phyloP scores from a whole-genome alignment of 2,888 invertebrate species.

The Pterobdella sp. region DNA sequence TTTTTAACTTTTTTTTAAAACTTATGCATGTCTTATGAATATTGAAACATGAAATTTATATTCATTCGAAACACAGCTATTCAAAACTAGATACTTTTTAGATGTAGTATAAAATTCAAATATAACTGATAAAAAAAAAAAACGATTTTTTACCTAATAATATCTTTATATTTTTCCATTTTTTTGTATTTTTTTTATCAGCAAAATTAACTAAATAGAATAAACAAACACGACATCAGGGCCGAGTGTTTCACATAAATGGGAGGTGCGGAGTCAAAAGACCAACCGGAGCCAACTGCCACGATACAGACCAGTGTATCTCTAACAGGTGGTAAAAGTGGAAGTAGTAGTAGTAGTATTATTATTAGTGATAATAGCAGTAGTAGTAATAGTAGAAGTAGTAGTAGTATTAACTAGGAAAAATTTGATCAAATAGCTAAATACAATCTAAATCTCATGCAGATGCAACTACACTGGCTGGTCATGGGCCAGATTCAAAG shows the following conservation, averaged over 20 bases:
- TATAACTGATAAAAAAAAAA: too few species aligned
- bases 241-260: constrained; percentile 19
- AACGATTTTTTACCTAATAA: too few species aligned
- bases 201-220: too few species aligned
- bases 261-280: constrained; percentile 26
- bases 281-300: constrained; percentile 20
- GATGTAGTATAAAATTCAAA: too few species aligned
- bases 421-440: neutral
- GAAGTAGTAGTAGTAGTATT: neutral
- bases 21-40: too few species aligned
- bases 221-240: neutral
- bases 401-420: neutral
- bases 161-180: too few species aligned
- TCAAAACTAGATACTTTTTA: too few species aligned
- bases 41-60: too few species aligned
- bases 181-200: too few species aligned
- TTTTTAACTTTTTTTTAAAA: too few species aligned
- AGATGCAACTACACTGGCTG: constrained; percentile 20
- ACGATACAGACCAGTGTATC: constrained; percentile 31
- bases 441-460: neutral
- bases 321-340: neutral
- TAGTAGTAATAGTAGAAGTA: neutral
- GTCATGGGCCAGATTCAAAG: constrained; percentile 18
- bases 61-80: too few species aligned
- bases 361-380: neutral